Conservation (phyloP, 1,140 invertebrate species). For the Drosophila miranda region DNA sequence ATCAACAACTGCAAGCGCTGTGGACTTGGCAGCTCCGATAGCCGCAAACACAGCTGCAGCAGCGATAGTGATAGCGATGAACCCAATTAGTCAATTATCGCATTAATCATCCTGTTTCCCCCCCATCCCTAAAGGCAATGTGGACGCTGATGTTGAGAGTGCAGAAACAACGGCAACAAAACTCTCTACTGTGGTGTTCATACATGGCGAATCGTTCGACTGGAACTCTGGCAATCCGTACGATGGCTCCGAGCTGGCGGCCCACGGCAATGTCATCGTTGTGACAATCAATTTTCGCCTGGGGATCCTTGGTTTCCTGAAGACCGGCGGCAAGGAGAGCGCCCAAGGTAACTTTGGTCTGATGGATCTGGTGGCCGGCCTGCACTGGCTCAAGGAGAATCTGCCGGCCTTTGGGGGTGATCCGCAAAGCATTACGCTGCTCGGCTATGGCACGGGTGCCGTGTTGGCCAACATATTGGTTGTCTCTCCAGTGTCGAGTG, state of each 20-base stretch:
- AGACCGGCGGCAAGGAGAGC: constrained; percentile 92
- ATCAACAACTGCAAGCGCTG: constrained; percentile 91
- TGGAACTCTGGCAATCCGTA: constrained; percentile 97
- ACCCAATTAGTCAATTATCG: constrained; percentile 1
- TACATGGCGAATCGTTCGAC: constrained; percentile 97
- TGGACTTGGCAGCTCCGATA: constrained; percentile 88
- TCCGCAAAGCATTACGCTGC: constrained; percentile 92
- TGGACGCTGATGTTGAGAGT: constrained; percentile 19
- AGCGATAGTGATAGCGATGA: no score
- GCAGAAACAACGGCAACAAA: constrained; percentile 21
- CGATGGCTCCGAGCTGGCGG: constrained; percentile 95
- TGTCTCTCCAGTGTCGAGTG: constrained; percentile 96
- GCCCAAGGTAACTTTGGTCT: constrained; percentile 97
- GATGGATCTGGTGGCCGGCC: constrained; percentile 96
- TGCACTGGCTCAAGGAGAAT: constrained; percentile 96
- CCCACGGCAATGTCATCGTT: constrained; percentile 95
- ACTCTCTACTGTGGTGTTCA: constrained; percentile 91
- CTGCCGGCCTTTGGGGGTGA: constrained; percentile 94
- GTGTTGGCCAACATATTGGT: constrained; percentile 96
- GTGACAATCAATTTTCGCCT: constrained; percentile 99
- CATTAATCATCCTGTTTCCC: not conserved
- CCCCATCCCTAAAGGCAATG: constrained; percentile 31
- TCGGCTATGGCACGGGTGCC: constrained; percentile 97
- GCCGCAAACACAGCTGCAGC: constrained; percentile 2
- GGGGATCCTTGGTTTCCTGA: constrained; percentile 97